Conservation (phyloP, 2,113 vertebrate species). For the Benitochromis conjunctus region DNA sequence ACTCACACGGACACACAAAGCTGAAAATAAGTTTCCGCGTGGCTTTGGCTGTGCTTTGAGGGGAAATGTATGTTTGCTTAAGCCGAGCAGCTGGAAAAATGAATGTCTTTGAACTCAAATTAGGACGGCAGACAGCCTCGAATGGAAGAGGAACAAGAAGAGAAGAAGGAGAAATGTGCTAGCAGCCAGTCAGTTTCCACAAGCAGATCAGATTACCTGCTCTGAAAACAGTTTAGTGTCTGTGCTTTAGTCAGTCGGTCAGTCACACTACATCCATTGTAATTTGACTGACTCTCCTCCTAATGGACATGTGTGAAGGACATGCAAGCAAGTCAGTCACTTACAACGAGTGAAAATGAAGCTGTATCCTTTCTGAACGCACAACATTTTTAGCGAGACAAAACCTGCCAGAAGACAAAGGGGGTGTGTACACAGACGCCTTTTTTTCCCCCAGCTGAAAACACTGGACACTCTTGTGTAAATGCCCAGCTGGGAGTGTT, state of each 20-base stretch:
- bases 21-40: not conserved
- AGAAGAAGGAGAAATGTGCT: not conserved
- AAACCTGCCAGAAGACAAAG: not conserved
- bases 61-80: not conserved
- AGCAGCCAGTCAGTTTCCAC: not conserved
- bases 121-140: not conserved
- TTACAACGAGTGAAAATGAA: not conserved
- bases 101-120: not conserved
- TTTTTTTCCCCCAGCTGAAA: not conserved
- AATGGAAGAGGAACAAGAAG: too few relatives aligned
- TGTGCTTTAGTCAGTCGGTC: not conserved
- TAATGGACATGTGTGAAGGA: not conserved
- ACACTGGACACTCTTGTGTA: not conserved
- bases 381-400: not conserved
- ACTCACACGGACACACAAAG: not conserved
- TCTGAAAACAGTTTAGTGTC: not conserved
- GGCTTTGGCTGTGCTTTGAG: not conserved
- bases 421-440: too few relatives aligned
- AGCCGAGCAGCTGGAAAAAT: not conserved
- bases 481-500: not conserved
- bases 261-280: not conserved
- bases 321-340: not conserved
- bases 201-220: not conserved
- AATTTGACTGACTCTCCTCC: not conserved
- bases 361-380: too few relatives aligned